phyloP scores from a whole-genome alignment of 1,140 invertebrate species.

The Tetramorium simillimum region DNA sequence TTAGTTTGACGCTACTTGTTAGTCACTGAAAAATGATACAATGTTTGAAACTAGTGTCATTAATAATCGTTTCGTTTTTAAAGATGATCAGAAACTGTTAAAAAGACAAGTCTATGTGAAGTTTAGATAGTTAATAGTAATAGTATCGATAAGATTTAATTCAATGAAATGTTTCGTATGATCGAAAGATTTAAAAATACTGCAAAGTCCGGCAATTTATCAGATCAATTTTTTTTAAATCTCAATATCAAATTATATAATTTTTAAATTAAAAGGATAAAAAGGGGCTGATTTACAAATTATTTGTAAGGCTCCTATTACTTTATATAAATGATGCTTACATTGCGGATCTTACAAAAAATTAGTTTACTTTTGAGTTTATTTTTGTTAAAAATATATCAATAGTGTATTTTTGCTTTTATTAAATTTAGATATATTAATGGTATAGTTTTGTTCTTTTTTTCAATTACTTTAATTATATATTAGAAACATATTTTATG shows the following conservation, averaged over 20 bases:
- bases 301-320: too few relatives aligned
- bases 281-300: too few relatives aligned
- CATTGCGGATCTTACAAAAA: neutral
- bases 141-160: neutral
- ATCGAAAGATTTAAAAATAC: neutral
- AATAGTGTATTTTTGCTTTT: neutral
- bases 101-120: neutral
- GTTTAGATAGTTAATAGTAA: neutral
- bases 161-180: neutral
- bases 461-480: neutral
- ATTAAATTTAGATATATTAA: neutral
- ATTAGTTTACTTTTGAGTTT: neutral
- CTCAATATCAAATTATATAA: neutral
- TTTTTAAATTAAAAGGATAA: too few relatives aligned
- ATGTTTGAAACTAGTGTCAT: neutral
- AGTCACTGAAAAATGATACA: neutral
- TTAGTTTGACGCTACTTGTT: too few relatives aligned
- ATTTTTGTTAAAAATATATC: neutral
- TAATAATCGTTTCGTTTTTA: neutral
- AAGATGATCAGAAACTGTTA: neutral
- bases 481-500: neutral
- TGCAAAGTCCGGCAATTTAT: neutral
- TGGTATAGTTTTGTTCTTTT: neutral
- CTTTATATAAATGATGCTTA: neutral
- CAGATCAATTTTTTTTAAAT: neutral